These are phyloP conservation scores for Ailuropoda melanoleuca DNA, from an alignment of 2,113 vertebrate species.

Conservation along the genomic window DNA sequence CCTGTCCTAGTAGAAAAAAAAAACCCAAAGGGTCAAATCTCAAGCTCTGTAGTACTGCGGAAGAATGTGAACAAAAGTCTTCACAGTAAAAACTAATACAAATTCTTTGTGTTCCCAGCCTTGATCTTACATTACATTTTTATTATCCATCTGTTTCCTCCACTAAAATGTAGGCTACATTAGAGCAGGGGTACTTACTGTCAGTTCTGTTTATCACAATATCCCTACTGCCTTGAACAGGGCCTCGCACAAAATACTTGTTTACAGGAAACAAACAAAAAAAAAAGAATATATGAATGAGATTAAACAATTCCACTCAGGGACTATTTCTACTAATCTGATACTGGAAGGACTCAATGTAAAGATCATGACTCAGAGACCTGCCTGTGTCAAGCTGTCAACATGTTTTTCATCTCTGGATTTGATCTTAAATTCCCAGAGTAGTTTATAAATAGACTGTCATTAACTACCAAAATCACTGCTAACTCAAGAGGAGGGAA, in stretches of 20 bases:
- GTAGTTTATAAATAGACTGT: not conserved
- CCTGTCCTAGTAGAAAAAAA: not conserved
- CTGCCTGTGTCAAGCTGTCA: not conserved
- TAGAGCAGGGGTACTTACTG: not conserved
- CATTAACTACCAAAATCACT: not conserved
- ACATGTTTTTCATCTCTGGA: not conserved
- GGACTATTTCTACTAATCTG: not conserved
- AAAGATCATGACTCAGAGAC: not conserved
- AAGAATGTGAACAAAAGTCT: not conserved
- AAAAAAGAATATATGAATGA: not conserved
- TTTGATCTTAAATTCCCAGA: not conserved
- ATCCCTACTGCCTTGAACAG: not conserved
- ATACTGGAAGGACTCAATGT: not conserved
- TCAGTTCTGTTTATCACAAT: not conserved
- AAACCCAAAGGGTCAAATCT: not conserved
- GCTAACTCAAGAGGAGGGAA: not conserved
- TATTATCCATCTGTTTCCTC: not conserved
- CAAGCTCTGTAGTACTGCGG: not conserved
- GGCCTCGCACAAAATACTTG: not conserved
- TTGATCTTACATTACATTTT: not conserved
- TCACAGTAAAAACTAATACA: not conserved
- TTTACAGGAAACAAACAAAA: too few species aligned
- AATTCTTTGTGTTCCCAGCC: not conserved
- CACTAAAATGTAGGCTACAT: not conserved
- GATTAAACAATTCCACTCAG: not conserved